Evolutionary conservation across 2,888 invertebrate genomes (phyloP), one percentile per base, ranked within the genome.

Genomic region (Euspilapteryx auroguttella): DNA sequence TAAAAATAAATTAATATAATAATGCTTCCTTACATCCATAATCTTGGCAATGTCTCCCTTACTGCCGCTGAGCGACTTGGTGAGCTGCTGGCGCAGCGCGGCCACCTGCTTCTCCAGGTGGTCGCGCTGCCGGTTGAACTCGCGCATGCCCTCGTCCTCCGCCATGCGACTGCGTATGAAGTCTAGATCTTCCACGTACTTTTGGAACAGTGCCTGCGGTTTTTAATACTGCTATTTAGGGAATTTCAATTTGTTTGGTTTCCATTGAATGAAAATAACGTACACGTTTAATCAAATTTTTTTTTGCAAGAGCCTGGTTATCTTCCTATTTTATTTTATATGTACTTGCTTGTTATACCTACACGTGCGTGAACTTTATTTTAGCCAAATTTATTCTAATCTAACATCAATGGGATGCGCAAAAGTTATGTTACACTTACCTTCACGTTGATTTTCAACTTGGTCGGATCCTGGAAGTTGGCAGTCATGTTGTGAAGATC

Each of bases 401-500:
- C n/a, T n/a, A n/a, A n/a, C n/a, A n/a, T n/a, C n/a, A n/a, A n/a
- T n/a, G n/a, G n/a, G n/a, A n/a, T n/a, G n/a, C n/a, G n/a, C n/a
- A n/a, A n/a, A n/a, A n/a, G n/a, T n/a, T n/a, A n/a, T n/a, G n/a
- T n/a, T n/a, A 13, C 14, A 28, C 36, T 51, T 42, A 80, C 81
- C 56, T 76, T 80, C 1, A 82, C 76, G 30, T 69, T 71, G 26
- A 65, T 55, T 41, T 79, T 80, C 27, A 82, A 46, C 45, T 78
- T 83, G 50, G 55, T 81, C 0, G 89, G 86, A 40, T 92, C 86
- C 49, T 90, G 89, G 24, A 93, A 82, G 36, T 85, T 80, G 0
- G 84, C 84, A 4, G 90, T 87, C 48, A 89, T 85, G 36, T 87
- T 81, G 44, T 88, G 87, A 28, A 95, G 78, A 44, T 94, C 94